Evolutionary conservation across 2,888 invertebrate species (phyloP), one percentile per base, ranked within the genome.

Genomic region (Dendrolimus pini): DNA sequence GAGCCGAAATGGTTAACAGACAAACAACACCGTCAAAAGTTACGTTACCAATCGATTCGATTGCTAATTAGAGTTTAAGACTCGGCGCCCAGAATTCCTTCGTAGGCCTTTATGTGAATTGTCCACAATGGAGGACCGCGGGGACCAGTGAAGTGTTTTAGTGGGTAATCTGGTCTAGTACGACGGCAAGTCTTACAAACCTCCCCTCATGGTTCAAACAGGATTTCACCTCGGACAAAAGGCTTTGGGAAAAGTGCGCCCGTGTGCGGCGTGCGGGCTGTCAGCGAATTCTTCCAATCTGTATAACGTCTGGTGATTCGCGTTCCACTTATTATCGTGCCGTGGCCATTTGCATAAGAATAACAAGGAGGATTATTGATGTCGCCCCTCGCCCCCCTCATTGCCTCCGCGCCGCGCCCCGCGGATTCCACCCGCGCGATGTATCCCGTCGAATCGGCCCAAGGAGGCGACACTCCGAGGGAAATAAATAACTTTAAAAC

Each of bases 361-460:
- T 89, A 89, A 89, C 88, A 89, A 84, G 87, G 88, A 87, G 88
- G 88, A 87, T 89, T 88, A 88, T 88, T 89, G 89, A 89, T 86
- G 87, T 84, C 82, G 65, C 68, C 72, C 79, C 30, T 30, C 30
- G 30, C 30, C 30, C 30, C 30, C 30, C 30, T 30, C 30, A 6
- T 30, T 6, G 78, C 71, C 67, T 59, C 61, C 60, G 65, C 57
- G 58, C 60, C 64, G 62, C 58, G 55, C 67, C 41, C 60, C 64
- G 62, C 61, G 61, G 62, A 60, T 61, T 64, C 66, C 66, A 10
- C 47, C 47, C 47, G 9, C 9, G 9, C 9, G 12, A 2, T 47
- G 47, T 47, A 9, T 12, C 9, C 47, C 9, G 47, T 47, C 0
- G 9, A 47, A 10, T 10, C 47, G 47, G 47, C 12, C 47, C 47